Evolutionary conservation across 2,888 invertebrate species (phyloP), one percentile per base, ranked within the genome.

Genomic region (Xestobium rufovillosum): DNA sequence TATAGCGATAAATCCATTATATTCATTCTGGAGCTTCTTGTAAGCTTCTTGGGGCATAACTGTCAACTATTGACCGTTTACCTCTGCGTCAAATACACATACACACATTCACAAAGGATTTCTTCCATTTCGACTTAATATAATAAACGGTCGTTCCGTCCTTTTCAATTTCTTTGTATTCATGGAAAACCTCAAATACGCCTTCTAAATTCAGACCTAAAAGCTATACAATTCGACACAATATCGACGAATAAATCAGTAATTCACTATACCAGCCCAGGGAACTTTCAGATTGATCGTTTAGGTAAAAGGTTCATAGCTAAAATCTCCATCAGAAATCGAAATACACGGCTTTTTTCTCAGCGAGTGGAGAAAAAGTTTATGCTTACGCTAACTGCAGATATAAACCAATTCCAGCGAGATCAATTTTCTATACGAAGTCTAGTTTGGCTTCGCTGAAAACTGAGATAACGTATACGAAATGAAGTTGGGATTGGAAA

Each of bases 161-260:
- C 23, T 6, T 8, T 6, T 6, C 23, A 19, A 8, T 19, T 19
- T 19, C 23, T 19, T n/a, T n/a, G 23, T 19, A 19, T 19, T 19
- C 23, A 19, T 19, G 6, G 23, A 19, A 19, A 19, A 19, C n/a
- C 23, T n/a, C 23, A n/a, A n/a, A n/a, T n/a, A n/a, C n/a, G n/a
- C n/a, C n/a, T n/a, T 19, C n/a, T n/a, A 19, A 19, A 19, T 19
- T 19, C 23, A 19, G n/a, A 19, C 23, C 6, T 19, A 19, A 8
- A 19, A 19, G n/a, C 6, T 6, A n/a, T 8, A n/a, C 23, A 6
- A 19, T 19, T 19, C 23, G 23, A 8, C n/a, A 6, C n/a, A 6
- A 49, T 49, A 52, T 50, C 48, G 47, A 34, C 41, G 44, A 49
- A 55, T 55, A 55, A 55, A 55, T 55, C 55, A 53, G 52, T 50